Base-by-base conservation (phyloP, 1,140 invertebrate species). In the Trichoplusia ni region DNA sequence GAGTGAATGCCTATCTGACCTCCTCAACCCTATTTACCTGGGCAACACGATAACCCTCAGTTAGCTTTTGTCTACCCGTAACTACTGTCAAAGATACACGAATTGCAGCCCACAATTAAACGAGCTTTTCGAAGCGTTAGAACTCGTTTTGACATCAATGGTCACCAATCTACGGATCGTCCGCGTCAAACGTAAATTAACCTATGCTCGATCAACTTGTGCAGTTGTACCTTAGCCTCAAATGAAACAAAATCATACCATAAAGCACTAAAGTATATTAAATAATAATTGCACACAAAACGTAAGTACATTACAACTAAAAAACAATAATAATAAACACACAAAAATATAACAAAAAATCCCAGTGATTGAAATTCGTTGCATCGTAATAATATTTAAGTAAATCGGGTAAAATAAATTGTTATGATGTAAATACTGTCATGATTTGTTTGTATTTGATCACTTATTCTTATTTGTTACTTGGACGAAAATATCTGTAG, bases 401-500 rank as follows among this genome's bases (percentile, higher is more conserved):
- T 40, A 56, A 56, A 38, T 16, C 18, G 14, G 33, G 3, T 4
- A 27, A 27, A 4, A 27, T 4, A 4, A 7, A 9, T 7, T 35
- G 14, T 60, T 11, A 9, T 67, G 60, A 68, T 35, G 59, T 62
- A 59, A 70, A 84, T 82, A 85, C 75, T 82, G 82, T 75, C 74
- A 76, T 77, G 68, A 79, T 82, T 81, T 78, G 64, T 77, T 77
- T 5, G 8, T 33, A 14, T 42, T n/a, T 14, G 25, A 38, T 23
- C 19, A 4, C 7, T 40, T 42, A 56, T 27, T 6, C 8, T 29
- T 38, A 44, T 29, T 29, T 29, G 19, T 18, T 42, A 58, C 0
- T 31, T 33, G 29, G 11, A 2, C 31, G 0, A 16, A 31, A 49
- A 31, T 31, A 29, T 47, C 11, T 11, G 1, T 16, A 13, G 11